Conservation (phyloP, 2,797 vertebrate genomes). For the Ptychobarbus kaznakovi region DNA sequence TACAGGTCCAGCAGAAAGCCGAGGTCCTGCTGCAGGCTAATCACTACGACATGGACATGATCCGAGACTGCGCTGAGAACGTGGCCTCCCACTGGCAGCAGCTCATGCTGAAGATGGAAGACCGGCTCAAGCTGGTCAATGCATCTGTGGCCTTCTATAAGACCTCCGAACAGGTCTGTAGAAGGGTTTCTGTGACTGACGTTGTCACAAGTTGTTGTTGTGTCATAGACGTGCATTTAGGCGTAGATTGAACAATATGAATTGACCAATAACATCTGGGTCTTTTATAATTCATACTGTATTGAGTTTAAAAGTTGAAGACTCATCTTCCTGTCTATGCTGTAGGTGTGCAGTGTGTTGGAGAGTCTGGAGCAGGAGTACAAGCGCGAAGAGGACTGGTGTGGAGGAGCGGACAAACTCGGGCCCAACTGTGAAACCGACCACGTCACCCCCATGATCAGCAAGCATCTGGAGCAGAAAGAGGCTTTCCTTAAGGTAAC, state of each 20-base stretch:
- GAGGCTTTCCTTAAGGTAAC: constrained; percentile 96
- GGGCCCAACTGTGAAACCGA: constrained; percentile 97
- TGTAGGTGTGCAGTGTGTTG: constrained; percentile 90
- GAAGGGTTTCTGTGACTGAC: background rate
- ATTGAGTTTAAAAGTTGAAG: background rate
- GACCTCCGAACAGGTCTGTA: constrained; percentile 93
- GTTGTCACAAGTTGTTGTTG: background rate
- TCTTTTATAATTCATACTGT: background rate
- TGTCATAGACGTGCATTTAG: background rate
- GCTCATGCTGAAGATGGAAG: constrained; percentile 99
- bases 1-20: constrained; percentile 98
- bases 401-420: constrained; percentile 95
- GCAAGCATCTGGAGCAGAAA: constrained; percentile 98
- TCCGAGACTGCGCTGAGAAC: constrained; percentile 97
- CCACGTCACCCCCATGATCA: constrained; percentile 98
- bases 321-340: background rate
- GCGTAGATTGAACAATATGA: background rate
- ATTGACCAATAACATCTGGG: background rate
- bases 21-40: constrained; percentile 95
- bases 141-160: constrained; percentile 99
- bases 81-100: constrained; percentile 98
- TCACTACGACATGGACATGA: constrained; percentile 99
- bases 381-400: constrained; percentile 98
- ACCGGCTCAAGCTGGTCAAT: constrained; percentile 96
- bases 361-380: constrained; percentile 99